Evolutionary conservation across 23 tunicate genomes (phyloP).

Genomic region (Trididemnum clinides): DNA sequence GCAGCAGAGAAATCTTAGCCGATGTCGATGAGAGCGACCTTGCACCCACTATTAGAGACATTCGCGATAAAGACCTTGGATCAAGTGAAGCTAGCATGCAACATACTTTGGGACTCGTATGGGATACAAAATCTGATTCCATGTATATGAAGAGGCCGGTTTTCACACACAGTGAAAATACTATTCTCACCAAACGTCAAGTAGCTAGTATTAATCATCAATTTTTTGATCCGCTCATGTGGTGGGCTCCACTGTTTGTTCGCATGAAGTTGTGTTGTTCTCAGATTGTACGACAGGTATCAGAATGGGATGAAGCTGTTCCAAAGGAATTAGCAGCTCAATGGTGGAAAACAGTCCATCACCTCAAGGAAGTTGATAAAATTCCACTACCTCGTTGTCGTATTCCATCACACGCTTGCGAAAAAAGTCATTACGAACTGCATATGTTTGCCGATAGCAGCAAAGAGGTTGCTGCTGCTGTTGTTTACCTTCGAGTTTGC

Average conservation of each 20-base stretch:
- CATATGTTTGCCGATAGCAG: constrained; percentile 8
- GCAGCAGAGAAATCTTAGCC: background rate
- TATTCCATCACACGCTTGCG: background rate
- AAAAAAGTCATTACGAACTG: background rate
- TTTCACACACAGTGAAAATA: background rate
- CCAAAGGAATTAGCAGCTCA: background rate
- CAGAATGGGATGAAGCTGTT: background rate
- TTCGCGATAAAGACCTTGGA: background rate
- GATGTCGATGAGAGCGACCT: background rate
- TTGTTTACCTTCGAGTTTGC: background rate
- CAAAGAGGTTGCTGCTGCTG: background rate
- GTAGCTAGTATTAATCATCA: background rate
- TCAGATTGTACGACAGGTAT: background rate
- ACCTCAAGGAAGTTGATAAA: background rate
- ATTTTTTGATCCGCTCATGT: background rate
- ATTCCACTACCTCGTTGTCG: background rate
- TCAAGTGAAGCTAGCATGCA: background rate
- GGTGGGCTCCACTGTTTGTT: background rate
- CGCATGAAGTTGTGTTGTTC: background rate
- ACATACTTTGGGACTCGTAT: background rate
- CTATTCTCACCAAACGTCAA: background rate
- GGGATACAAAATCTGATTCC: background rate
- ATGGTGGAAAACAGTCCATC: background rate
- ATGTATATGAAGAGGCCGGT: background rate
- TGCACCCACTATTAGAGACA: background rate